Evolutionary conservation across 2,113 vertebrate genomes (phyloP).

Genomic region (Poeciliopsis retropinna): DNA sequence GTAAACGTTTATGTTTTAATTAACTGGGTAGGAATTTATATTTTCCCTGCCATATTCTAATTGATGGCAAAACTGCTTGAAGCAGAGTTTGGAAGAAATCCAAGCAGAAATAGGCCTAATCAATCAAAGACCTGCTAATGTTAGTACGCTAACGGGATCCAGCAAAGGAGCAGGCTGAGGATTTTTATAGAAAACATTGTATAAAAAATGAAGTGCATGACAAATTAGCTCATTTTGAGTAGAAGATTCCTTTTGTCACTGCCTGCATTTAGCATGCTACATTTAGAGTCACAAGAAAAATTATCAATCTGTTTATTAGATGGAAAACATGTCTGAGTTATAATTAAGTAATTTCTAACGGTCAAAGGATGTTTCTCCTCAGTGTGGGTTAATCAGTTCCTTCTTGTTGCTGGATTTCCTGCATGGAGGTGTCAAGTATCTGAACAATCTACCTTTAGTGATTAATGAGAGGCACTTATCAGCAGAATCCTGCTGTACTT

Average conservation of each 20-base stretch:
- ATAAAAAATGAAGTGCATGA: constrained; percentile 8
- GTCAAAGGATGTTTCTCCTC: not conserved
- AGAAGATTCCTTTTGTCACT: not conserved
- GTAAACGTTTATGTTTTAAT: constrained; percentile 48
- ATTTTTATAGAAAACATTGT: constrained; percentile 12
- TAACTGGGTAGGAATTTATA: constrained; percentile 39
- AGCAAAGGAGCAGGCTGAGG: constrained; percentile 1
- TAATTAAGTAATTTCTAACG: not conserved
- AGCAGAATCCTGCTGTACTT: not conserved
- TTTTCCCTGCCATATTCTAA: constrained; percentile 35
- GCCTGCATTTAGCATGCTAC: not conserved
- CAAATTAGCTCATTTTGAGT: not conserved
- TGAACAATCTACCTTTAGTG: not conserved
- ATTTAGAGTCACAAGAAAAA: not conserved
- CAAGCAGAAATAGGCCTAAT: constrained; percentile 34
- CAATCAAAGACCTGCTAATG: constrained; percentile 29
- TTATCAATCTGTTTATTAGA: not conserved
- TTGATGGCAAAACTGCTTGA: constrained; percentile 37
- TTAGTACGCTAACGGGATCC: constrained; percentile 6
- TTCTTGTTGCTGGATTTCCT: constrained; percentile 1
- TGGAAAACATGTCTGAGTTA: not conserved
- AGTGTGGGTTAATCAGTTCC: constrained; percentile 3
- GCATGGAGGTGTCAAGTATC: constrained; percentile 11
- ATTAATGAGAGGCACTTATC: constrained; percentile 4
- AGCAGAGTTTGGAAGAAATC: constrained; percentile 28